phyloP scores from a whole-genome alignment of 2,113 vertebrate genomes.

The Sebastes fasciatus region DNA sequence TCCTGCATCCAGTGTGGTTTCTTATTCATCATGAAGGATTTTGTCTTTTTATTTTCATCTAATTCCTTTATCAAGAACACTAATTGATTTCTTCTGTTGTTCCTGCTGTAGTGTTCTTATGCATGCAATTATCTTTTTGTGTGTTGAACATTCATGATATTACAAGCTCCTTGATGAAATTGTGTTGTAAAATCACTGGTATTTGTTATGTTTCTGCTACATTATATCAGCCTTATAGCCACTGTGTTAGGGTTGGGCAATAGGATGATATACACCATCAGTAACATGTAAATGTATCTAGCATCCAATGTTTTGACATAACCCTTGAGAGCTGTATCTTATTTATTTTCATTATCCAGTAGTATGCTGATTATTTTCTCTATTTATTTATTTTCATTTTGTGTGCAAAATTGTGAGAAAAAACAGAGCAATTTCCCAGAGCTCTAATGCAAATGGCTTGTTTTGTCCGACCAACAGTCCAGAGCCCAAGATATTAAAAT shows the following conservation, averaged over 20 bases:
- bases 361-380: background rate
- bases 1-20: conserved; percentile 8
- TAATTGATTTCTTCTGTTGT: background rate
- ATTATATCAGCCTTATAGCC: background rate
- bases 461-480: background rate
- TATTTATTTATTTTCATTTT: no score
- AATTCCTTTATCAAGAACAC: background rate
- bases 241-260: no score
- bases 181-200: background rate
- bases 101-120: background rate
- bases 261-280: no score
- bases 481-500: background rate
- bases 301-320: background rate
- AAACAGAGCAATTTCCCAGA: background rate
- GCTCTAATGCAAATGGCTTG: background rate
- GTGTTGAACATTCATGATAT: background rate
- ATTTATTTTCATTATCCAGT: background rate
- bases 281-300: background rate
- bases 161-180: background rate
- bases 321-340: background rate
- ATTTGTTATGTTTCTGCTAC: background rate
- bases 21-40: background rate
- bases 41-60: conserved; percentile 2
- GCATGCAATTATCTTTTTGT: conserved; percentile 14
- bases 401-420: background rate